A percentile compares a stretch with the other conserved stretches of the same genome.
Evolutionary conservation across 2,888 invertebrate genomes (phyloP).

Genomic region (Aquatica leii): DNA sequence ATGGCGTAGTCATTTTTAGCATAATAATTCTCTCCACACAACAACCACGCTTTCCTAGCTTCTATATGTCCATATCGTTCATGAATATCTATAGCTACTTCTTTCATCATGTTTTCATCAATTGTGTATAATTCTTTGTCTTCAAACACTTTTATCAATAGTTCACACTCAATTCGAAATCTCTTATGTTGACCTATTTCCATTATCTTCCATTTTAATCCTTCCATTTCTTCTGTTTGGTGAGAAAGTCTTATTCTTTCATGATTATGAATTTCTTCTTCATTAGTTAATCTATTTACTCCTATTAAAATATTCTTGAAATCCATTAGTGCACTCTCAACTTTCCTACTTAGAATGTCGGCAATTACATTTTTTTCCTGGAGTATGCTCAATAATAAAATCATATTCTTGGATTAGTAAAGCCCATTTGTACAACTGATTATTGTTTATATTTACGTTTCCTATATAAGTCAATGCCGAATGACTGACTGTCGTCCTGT

Average conservation of each 20-base stretch:
- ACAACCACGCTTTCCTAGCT: constrained; percentile 13
- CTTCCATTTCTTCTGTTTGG: not conserved
- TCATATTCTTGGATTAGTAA: constrained; percentile 13
- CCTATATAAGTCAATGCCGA: not conserved
- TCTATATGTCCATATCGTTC: constrained; percentile 4
- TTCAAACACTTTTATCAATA: constrained; percentile 10
- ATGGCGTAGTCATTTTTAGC: not conserved
- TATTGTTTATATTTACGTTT: constrained; percentile 7
- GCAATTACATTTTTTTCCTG: constrained; percentile 12
- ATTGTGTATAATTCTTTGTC: constrained; percentile 3
- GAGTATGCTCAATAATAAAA: constrained; percentile 6
- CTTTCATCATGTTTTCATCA: not conserved
- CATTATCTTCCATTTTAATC: no score
- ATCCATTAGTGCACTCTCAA: not conserved
- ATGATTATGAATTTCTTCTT: not conserved
- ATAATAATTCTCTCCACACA: constrained; percentile 1
- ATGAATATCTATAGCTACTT: not conserved
- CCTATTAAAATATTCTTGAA: not conserved
- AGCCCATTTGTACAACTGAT: constrained; percentile 7
- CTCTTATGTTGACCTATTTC: not conserved
- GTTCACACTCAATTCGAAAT: not conserved
- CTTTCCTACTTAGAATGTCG: not conserved
- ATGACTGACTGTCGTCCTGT: constrained; percentile 15
- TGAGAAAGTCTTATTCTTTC: not conserved
- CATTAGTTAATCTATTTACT: constrained; percentile 2